Percentiles rank a stretch among this genome's conserved stretches.
Conservation (phyloP, 2,113 vertebrate species). For the Ageneiosus marmoratus region DNA sequence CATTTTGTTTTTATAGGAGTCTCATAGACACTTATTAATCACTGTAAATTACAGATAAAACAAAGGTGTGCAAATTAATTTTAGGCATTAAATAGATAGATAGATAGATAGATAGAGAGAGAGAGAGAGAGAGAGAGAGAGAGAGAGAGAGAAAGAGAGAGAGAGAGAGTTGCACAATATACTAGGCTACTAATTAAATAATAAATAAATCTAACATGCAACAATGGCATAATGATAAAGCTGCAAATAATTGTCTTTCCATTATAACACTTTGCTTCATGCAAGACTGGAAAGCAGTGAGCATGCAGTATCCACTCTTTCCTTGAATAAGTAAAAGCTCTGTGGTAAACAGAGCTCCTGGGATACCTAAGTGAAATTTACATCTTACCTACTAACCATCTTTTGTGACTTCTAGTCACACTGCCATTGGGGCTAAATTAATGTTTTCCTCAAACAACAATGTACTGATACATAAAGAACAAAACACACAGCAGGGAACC, state of each 20-base stretch:
- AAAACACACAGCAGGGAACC: not conserved
- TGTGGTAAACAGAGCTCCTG: not conserved
- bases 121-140: conserved; percentile 14
- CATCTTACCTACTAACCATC: not conserved
- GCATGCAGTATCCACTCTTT: not conserved
- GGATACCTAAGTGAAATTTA: not conserved
- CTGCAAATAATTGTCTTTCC: not conserved
- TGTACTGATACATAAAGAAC: conserved; percentile 4
- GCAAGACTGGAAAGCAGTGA: not conserved
- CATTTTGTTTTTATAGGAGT: not conserved
- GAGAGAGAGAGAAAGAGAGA: not conserved
- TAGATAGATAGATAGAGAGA: too few species aligned
- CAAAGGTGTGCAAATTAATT: not conserved
- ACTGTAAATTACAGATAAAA: not conserved
- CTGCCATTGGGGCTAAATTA: not conserved
- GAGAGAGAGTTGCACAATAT: not conserved
- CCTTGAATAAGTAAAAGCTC: not conserved
- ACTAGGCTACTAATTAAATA: not conserved
- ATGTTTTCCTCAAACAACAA: not conserved
- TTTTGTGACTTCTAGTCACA: not conserved
- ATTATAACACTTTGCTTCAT: not conserved
- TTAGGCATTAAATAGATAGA: not conserved
- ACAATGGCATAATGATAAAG: not conserved
- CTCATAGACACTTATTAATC: not conserved
- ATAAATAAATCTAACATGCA: not conserved